phyloP scores from a whole-genome alignment of 2,888 invertebrate genomes.

The Ectemnius lituratus region DNA sequence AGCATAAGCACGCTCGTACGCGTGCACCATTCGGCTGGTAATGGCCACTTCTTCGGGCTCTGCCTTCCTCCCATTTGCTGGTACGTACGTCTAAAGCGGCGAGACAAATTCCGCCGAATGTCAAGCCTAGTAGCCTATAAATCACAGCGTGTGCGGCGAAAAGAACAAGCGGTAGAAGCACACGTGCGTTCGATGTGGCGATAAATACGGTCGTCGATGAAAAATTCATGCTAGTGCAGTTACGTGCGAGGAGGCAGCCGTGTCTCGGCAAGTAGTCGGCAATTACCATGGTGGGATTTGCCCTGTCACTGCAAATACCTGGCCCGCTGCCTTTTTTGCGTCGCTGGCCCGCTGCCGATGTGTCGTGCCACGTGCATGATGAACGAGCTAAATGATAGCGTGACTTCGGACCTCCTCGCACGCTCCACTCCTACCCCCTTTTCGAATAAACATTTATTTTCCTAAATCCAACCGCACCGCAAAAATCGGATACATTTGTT shows the following conservation, averaged over 20 bases:
- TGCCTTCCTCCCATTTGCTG: neutral
- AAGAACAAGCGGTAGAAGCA: neutral
- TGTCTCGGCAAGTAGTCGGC: slow-evolving; percentile 32
- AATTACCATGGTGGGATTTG: slow-evolving; percentile 44
- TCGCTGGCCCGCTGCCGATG: neutral
- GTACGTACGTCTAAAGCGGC: too few relatives aligned
- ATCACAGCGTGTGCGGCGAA: neutral
- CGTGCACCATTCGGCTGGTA: neutral
- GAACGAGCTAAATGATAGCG: slow-evolving; percentile 47
- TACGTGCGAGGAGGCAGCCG: slow-evolving; percentile 26
- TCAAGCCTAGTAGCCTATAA: neutral
- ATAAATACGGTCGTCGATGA: slow-evolving; percentile 11
- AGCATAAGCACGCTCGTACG: neutral
- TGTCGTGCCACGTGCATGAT: slow-evolving; percentile 28
- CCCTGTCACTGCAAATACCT: slow-evolving; percentile 31
- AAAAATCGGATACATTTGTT: neutral
- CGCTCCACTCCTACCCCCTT: slow-evolving; percentile 9
- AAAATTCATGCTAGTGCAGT: slow-evolving; percentile 25
- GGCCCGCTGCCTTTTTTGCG: slow-evolving; percentile 13
- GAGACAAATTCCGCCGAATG: too few relatives aligned
- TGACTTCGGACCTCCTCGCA: slow-evolving; percentile 17
- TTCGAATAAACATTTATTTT: slow-evolving; percentile 26
- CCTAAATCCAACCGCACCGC: slow-evolving; percentile 8
- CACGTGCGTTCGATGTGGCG: neutral
- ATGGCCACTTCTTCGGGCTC: slow-evolving; percentile 3